Base-by-base conservation (phyloP, 2,888 invertebrate species). In the Drosophila heteroneura region DNA sequence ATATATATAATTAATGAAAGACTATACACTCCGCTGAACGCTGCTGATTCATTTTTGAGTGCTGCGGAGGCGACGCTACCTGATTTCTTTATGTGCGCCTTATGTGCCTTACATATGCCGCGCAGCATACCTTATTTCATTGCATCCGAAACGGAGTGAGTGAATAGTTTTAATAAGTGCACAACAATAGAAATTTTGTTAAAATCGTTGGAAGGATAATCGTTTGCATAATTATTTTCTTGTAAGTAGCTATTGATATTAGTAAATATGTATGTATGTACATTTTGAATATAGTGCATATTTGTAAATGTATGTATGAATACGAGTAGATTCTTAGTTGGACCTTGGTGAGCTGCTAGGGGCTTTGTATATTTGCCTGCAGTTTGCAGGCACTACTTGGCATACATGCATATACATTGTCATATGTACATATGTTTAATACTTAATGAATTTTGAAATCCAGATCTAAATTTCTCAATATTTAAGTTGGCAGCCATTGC, bases 401-500 rank as follows among this genome's bases (percentile, higher is more conserved):
- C 47, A 47, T 47, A 47, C 47, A 47, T 47, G 47, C 47, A 47
- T 26, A 47, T 47, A 47, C 47, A 47, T 22, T 26, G 47, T 16
- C 22, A 47, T 47, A 47, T 47, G 47, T 47, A 47, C 47, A 47
- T 47, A 47, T 47, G 47, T 47, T 16, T 47, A 16, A 16, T 47
- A 47, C 22, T 47, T 47, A 92, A 82, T 89, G 90, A 63, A 90
- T 91, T 33, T 44, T 60, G 47, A 49, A 28, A 30, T 3, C 12
- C 32, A 32, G n/a, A 54, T 85, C 91, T 73, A 83, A 91, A 68
- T 87, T 92, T 63, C 92, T n/a, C 47, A 56, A 30, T 56, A 44
- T 16, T 56, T 47, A 56, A 44, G 33, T 7, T 56, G 56, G 26
- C 56, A 33, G 35, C 64, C n/a, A 47, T 49, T 41, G 28, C 35